Base-by-base conservation (phyloP, 2,888 invertebrate genomes). In the Nomada ruficornis region DNA sequence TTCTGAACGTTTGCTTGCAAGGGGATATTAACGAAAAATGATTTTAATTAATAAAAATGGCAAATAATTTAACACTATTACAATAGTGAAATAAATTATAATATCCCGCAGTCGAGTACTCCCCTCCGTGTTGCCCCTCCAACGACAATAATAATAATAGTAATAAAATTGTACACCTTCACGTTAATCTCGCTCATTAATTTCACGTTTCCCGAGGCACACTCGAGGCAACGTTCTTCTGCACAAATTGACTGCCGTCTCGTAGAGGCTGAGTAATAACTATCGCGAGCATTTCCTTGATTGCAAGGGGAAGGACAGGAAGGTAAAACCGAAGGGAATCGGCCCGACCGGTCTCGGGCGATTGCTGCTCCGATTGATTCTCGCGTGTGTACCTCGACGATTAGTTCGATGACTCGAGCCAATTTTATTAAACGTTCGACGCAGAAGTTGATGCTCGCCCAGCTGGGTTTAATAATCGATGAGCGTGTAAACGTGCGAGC, bases 321-420 rank as follows among this genome's bases (percentile, higher is more conserved):
- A 55, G 54, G 20, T 36, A 42, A 3, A 13, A 52, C 13, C 47
- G 47, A 47, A 3, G 47, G 47, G 47, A 47, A 15, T 47, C 15
- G 47, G 47, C 15, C 0, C 11, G 59, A 59, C 36, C 42, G 69
- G 69, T 69, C 44, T 3, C 57, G 44, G 13, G 13, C 26, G 2
- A 7, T 7, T 26, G 57, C 50, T 18, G 29, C 18, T 64, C 26
- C 50, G 47, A 54, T 50, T 29, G 67, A 55, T 68, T 73, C 47
- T 13, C 50, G 47, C 67, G 62, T 67, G 60, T 54, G 62, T n/a
- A 15, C n/a, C 11, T n/a, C 0, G n/a, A 42, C 63, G 52, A 79
- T 79, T 65, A 64, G 69, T 47, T 36, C 20, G 68, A 62, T 52
- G 7, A 52, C n/a, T 55, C 67, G 50, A 15, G 36, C 36, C 62